Conservation (phyloP, 2,888 invertebrate genomes). For the Kryphioiulus occultus region DNA sequence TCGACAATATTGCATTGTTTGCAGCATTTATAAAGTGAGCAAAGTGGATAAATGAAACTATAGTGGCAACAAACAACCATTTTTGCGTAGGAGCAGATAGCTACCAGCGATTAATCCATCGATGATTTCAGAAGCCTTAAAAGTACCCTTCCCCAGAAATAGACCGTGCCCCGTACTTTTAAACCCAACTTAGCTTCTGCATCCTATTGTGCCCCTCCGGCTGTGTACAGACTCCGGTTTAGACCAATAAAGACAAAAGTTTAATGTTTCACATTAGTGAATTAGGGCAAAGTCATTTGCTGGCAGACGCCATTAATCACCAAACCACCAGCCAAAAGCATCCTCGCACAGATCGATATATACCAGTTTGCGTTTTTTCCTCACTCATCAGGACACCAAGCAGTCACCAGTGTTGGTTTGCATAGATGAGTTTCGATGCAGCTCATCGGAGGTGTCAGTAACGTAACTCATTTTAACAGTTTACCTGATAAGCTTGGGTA, state of each 20-base stretch:
- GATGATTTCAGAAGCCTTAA: neutral
- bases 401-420: neutral
- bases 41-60: no score
- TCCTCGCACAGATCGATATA: neutral
- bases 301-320: conserved; percentile 23
- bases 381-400: neutral
- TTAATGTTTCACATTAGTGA: conserved; percentile 23
- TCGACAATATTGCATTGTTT: no score
- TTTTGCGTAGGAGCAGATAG: no score
- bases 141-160: neutral
- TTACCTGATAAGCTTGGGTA: no score
- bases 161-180: neutral
- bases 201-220: neutral
- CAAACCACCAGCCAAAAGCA: conserved; percentile 16
- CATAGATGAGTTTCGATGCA: neutral
- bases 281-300: conserved; percentile 15
- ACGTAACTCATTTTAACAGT: no score
- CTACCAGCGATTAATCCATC: neutral
- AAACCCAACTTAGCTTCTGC: neutral
- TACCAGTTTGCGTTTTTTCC: neutral
- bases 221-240: neutral
- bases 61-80: no score
- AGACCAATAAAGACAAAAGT: conserved; percentile 23
- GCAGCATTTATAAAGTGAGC: no score
- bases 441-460: no score